These are phyloP conservation scores for Hormaphis cornu DNA, from an alignment of 1,140 invertebrate species.

Conservation along the genomic window DNA sequence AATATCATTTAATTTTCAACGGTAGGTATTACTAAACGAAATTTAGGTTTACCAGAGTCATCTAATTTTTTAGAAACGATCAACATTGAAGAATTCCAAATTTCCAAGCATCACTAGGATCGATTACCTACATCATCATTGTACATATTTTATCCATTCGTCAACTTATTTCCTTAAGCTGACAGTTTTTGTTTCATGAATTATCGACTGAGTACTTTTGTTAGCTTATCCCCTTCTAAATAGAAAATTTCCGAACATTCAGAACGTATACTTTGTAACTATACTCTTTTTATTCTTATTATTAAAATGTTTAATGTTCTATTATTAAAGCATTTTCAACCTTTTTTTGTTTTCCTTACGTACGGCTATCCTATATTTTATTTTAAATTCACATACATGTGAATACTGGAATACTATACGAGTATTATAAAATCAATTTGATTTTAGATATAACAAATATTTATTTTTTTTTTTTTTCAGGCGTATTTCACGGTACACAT, in stretches of 20 bases:
- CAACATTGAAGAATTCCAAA: conserved; percentile 34
- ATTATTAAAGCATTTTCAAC: too few relatives aligned
- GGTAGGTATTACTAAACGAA: conserved; percentile 37
- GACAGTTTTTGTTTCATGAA: conserved; percentile 37
- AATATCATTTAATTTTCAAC: conserved; percentile 37
- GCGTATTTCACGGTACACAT: too few relatives aligned
- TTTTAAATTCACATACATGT: too few relatives aligned
- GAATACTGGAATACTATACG: too few relatives aligned
- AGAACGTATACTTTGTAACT: not conserved
- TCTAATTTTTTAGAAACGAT: conserved; percentile 38
- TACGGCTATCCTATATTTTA: too few relatives aligned
- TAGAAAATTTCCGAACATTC: not conserved
- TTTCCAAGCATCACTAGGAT: conserved; percentile 11
- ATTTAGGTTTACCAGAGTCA: conserved; percentile 35
- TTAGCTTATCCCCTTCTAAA: not conserved
- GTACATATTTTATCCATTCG: conserved; percentile 38
- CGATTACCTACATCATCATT: conserved; percentile 31
- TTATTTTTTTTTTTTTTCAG: too few relatives aligned
- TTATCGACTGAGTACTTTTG: not conserved
- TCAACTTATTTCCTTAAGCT: conserved; percentile 40
- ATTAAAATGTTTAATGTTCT: not conserved
- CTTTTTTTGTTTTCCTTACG: too few relatives aligned
- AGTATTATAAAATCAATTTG: too few relatives aligned
- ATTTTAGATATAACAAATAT: too few relatives aligned
- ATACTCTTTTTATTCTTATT: not conserved